Evolutionary conservation across 2,888 invertebrate genomes (phyloP).

Genomic region (Nomada fucata): DNA sequence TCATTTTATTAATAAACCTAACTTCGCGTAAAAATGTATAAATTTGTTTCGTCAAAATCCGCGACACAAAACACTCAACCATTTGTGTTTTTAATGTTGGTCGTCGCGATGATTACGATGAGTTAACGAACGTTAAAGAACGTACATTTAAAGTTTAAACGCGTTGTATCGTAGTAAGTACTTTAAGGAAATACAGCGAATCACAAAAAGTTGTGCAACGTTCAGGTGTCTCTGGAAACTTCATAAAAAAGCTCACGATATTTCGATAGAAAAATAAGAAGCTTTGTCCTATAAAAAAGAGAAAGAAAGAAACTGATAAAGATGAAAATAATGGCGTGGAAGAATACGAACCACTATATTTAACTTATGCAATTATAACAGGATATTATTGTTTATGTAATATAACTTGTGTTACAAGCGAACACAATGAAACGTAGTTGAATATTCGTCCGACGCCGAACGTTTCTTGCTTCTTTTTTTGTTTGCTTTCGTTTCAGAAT

Average conservation of each 20-base stretch:
- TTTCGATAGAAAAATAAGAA: slow-evolving; percentile 59
- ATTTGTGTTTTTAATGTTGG: slow-evolving; percentile 26
- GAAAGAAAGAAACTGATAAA: slow-evolving; percentile 31
- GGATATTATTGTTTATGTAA: slow-evolving; percentile 37
- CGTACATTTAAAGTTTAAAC: too few species aligned
- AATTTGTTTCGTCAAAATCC: slow-evolving; percentile 16
- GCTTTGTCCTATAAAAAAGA: slow-evolving; percentile 36
- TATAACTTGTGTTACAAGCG: slow-evolving; percentile 35
- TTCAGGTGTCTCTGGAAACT: slow-evolving; percentile 56
- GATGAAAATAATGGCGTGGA: slow-evolving; percentile 45
- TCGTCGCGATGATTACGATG: slow-evolving; percentile 5
- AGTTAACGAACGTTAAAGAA: background rate
- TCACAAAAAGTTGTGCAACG: slow-evolving; percentile 49
- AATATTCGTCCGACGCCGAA: slow-evolving; percentile 29
- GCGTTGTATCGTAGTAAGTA: slow-evolving; percentile 31
- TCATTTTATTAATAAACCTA: background rate
- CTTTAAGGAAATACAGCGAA: slow-evolving; percentile 28
- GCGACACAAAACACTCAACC: slow-evolving; percentile 21
- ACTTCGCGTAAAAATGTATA: slow-evolving; percentile 19
- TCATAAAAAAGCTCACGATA: slow-evolving; percentile 49
- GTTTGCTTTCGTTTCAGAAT: slow-evolving; percentile 3
- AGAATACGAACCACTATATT: slow-evolving; percentile 40
- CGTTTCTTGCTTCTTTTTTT: background rate
- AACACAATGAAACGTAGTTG: slow-evolving; percentile 34
- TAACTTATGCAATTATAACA: slow-evolving; percentile 49